Conservation (phyloP, 2,888 invertebrate species). For the Drosophila greeni region DNA sequence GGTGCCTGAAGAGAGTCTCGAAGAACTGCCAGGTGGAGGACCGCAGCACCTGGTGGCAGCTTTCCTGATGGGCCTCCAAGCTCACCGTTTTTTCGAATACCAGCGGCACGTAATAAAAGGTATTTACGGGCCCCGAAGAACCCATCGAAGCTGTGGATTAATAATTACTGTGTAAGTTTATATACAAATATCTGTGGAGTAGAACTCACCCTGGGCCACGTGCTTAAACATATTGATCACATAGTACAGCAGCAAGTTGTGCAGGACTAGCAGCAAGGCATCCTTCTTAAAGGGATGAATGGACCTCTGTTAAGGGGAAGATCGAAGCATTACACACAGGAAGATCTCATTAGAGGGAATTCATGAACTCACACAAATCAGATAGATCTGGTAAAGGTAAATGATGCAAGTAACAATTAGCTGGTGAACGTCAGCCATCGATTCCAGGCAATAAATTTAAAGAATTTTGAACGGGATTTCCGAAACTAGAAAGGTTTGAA, state of each 20-base stretch:
- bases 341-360: background rate
- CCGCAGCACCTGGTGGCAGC: slow-evolving; percentile 42
- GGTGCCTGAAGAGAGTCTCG: slow-evolving; percentile 53
- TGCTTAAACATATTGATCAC: slow-evolving; percentile 57
- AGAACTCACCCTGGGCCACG: slow-evolving; percentile 47
- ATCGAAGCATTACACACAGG: too few species aligned
- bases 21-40: slow-evolving; percentile 49
- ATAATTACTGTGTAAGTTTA: background rate
- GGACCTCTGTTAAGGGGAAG: slow-evolving; percentile 25
- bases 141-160: slow-evolving; percentile 39
- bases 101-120: slow-evolving; percentile 52
- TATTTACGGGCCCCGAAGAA: slow-evolving; percentile 47
- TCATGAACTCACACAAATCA: slow-evolving; percentile 30
- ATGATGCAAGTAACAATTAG: slow-evolving; percentile 32
- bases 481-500: slow-evolving; percentile 12
- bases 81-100: slow-evolving; percentile 42
- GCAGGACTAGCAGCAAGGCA: slow-evolving; percentile 45
- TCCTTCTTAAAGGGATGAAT: slow-evolving; percentile 42
- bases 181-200: background rate
- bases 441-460: background rate
- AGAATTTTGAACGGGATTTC: slow-evolving; percentile 12
- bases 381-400: slow-evolving; percentile 26
- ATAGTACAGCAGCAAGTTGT: slow-evolving; percentile 48
- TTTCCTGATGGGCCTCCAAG: background rate
- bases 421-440: slow-evolving; percentile 46